Base-by-base conservation (phyloP, 2,888 invertebrate species). In the Amphimallon solstitiale region DNA sequence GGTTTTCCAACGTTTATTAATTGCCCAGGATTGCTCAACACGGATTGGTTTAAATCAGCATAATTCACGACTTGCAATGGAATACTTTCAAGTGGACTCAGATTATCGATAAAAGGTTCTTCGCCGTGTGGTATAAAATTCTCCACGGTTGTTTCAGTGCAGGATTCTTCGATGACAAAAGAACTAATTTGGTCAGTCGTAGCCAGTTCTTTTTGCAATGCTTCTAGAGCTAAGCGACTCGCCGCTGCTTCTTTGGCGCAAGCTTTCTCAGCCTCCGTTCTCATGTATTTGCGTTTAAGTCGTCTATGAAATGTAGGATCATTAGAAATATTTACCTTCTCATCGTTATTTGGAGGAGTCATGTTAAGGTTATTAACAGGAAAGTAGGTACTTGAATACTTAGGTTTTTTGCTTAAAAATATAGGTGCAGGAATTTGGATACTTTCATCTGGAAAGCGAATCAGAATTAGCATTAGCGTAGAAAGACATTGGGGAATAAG, bases 211-310 rank as follows among this genome's bases (percentile, higher is more conserved):
- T 83, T 83, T 67, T 83, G 81, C 45, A 84, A 72, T 66, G 80
- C 81, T 66, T 83, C 83, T 52, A 84, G 72, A 48, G 83, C 83
- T 69, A 82, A 71, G n/a, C 81, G 72, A 69, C 83, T 82, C 0
- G 82, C 83, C 40, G 81, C 79, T 2, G 82, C 82, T 72, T 83
- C 83, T 73, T 82, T 81, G 0, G 80, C 77, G 63, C 81, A 81
- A 3, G 81, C 82, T 65, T 79, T 80, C 65, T 81, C 81, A 2
- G 81, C 81, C 72, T 82, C 80, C 1, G 75, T 70, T 51, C 77
- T 72, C 52, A 79, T 73, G 66, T 73, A 76, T 66, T 77, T 78
- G 7, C 77, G 72, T 59, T 80, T 80, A n/a, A 76, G 69, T 69
- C 76, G 76, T 46, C 73, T 73, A 9, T 76, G 77, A 48, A 75